Evolutionary conservation across 1,140 invertebrate species (phyloP), one percentile per base, ranked within the genome.

Genomic region (Drosophila lacteicornis): DNA sequence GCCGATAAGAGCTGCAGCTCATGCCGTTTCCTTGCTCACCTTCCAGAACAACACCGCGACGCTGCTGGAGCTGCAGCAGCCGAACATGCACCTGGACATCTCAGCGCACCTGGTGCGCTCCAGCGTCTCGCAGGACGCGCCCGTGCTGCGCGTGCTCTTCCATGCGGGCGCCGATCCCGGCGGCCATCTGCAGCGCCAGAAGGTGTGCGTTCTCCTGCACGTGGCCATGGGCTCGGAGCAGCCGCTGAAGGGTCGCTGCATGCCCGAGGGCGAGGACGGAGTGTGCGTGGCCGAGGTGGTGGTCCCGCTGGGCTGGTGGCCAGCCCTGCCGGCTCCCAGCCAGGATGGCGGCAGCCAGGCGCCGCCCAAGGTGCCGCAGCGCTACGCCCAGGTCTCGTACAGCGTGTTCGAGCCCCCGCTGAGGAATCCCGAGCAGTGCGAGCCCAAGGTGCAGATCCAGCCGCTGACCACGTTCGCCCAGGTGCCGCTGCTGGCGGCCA

Each of bases 261-360:
- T 96, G 82, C 97, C 97, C 0, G 97, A 97, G 91, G 96, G 96
- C 4, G 96, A 97, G 77, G 97, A 98, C 82, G 97, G 97, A 0
- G 97, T 97, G 1, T 99, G 98, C 82, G 93, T 98, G 46, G 97
- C 97, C 2, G 96, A 97, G 82, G 92, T 94, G 40, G 94, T 94
- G 0, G 95, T 99, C 9, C 98, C 98, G 0, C 95, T 97, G 1
- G 94, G 95, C 45, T 98, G 97, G 97, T 99, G 97, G 97, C 96
- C 97, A 22, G 94, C 96, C 0, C 87, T 96, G 51, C 95, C 95
- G 7, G 93, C 95, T 0, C 95, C 95, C 63, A 94, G 30, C 4
- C 70, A 94, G 45, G 59, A 69, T 77, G 94, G 95, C 9, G 94
- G 94, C 38, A 94, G 92, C 80, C 94, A 92, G 90, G 94, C 91